Evolutionary conservation across 2,113 vertebrate species (phyloP).

Genomic region (Eublepharis macularius): DNA sequence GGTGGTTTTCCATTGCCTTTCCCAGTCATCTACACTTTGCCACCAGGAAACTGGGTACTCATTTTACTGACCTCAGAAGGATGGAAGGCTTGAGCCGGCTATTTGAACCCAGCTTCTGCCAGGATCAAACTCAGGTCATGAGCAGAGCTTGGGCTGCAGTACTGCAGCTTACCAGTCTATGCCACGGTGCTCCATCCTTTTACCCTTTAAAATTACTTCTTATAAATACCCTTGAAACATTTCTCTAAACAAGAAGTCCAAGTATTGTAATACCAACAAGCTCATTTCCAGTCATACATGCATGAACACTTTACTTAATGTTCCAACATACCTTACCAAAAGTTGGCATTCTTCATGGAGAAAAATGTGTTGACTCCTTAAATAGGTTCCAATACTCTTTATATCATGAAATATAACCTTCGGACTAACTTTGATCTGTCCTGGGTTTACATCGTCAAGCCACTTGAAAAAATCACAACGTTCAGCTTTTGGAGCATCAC

Average conservation of each 20-base stretch:
- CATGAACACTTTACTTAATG: rapidly evolving
- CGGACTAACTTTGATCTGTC: conserved; percentile 29
- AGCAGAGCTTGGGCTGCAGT: too few relatives aligned
- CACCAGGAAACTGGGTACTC: too few relatives aligned
- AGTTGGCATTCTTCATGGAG: conserved; percentile 80
- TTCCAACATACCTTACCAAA: conserved; percentile 73
- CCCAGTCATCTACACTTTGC: too few relatives aligned
- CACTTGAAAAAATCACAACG: conserved; percentile 81
- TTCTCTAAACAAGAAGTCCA: background rate
- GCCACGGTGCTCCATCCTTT: too few relatives aligned
- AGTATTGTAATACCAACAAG: background rate
- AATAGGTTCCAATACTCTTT: conserved; percentile 73
- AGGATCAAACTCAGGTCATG: too few relatives aligned
- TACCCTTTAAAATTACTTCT: background rate
- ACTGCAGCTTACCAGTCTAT: too few relatives aligned
- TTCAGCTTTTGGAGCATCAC: conserved; percentile 74
- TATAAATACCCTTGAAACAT: background rate
- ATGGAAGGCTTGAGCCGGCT: too few relatives aligned
- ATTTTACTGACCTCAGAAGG: too few relatives aligned
- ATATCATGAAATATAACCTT: conserved; percentile 60
- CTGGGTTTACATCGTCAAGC: conserved; percentile 68
- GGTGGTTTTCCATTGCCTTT: too few relatives aligned
- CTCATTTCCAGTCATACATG: background rate
- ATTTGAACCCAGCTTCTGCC: too few relatives aligned
- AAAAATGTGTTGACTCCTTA: conserved; percentile 74